Evolutionary conservation across 1,140 invertebrate species (phyloP).

Genomic region (Apis dorsata): DNA sequence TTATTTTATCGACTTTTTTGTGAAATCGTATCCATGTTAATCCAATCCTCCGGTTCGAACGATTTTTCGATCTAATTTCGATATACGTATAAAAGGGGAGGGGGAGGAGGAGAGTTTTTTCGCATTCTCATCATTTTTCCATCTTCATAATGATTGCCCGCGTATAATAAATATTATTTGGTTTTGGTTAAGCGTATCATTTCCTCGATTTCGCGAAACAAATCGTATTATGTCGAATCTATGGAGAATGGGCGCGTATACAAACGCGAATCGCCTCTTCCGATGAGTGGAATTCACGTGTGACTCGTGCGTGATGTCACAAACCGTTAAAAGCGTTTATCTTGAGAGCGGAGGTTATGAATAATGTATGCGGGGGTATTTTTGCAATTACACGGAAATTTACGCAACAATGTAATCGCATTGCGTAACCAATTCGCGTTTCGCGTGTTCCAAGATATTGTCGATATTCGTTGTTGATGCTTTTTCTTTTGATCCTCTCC

Average conservation of each 20-base stretch:
- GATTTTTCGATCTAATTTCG: background rate
- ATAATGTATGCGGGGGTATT: conserved; percentile 20
- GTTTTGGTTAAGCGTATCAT: too few species aligned
- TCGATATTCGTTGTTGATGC: background rate
- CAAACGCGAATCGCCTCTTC: background rate
- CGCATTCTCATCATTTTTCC: background rate
- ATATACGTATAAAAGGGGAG: background rate
- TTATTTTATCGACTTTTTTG: conserved; percentile 9
- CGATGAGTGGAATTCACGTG: conserved; percentile 10
- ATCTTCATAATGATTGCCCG: too few species aligned
- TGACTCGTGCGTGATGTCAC: conserved; percentile 27
- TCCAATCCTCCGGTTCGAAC: background rate
- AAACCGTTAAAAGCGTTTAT: conserved; percentile 41
- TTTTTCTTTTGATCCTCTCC: background rate
- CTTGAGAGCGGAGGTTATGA: conserved; percentile 18
- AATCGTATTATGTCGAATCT: conserved; percentile 24
- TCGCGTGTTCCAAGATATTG: background rate
- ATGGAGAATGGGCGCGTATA: conserved; percentile 14
- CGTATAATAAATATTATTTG: too few species aligned
- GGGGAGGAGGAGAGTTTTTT: background rate
- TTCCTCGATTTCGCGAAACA: background rate
- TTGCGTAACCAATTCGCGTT: conserved; percentile 29
- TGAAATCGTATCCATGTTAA: background rate
- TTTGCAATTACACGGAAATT: conserved; percentile 17
- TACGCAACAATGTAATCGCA: conserved; percentile 1